Conservation (phyloP, 2,113 vertebrate genomes). For the Lanius collurio region DNA sequence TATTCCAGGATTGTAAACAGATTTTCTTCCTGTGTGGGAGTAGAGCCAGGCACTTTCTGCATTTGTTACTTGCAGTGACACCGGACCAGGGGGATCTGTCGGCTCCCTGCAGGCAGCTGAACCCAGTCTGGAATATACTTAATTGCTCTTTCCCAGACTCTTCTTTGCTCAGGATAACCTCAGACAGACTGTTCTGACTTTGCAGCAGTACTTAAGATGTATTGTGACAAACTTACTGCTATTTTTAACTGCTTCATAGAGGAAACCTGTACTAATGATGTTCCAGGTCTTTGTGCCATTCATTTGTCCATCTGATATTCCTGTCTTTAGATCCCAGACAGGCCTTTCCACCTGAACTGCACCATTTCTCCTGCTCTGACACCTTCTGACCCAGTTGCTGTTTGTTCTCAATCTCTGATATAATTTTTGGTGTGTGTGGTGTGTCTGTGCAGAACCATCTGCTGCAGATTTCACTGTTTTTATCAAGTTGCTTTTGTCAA, state of each 20-base stretch:
- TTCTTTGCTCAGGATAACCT: not conserved
- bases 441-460: not conserved
- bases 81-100: slow-evolving; percentile 20
- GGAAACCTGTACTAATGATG: not conserved
- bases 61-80: slow-evolving; percentile 49
- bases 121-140: slow-evolving; percentile 38
- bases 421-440: not conserved
- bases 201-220: not conserved
- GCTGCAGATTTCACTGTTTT: not conserved
- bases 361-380: not conserved
- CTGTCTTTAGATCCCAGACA: not conserved
- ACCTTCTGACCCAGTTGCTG: not conserved
- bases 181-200: not conserved
- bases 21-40: slow-evolving; percentile 65
- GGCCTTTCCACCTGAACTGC: not conserved
- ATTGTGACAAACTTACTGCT: not conserved
- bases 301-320: not conserved
- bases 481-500: not conserved
- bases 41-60: slow-evolving; percentile 54
- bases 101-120: slow-evolving; percentile 25
- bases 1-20: slow-evolving; percentile 62
- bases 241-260: accelerated
- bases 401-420: not conserved
- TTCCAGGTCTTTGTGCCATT: not conserved
- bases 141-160: slow-evolving; percentile 53